Evolutionary conservation across 1,140 invertebrate genomes (phyloP), one percentile per base, ranked within the genome.

Genomic region (Pogonognathellus flavescens): DNA sequence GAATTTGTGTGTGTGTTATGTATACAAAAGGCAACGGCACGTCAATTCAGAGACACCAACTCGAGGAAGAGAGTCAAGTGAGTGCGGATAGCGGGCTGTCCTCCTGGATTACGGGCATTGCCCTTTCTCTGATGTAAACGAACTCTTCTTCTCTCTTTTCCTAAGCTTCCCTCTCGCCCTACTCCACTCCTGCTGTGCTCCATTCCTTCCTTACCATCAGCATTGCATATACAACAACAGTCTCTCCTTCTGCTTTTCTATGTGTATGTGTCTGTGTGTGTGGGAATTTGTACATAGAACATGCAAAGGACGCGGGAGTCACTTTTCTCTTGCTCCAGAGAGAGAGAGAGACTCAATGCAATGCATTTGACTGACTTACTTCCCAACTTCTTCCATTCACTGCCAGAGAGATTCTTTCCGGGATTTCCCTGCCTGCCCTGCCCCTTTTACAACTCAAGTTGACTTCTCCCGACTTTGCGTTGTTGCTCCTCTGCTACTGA

Each of bases 61-160:
- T 10, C 22, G 57, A 62, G 84, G 70, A 70, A 53, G 52, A 80
- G 70, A 50, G 70, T 76, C 41, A 50, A 76, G 31, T 41, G 70
- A 55, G 80, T 57, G 22, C 53, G 53, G 52, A 53, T 53, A 57
- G 80, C 53, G 53, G 80, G 80, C 50, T 81, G 80, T 22, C 50
- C 50, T 53, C 53, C 53, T 81, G 18, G 18, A 57, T 81, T 53
- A 66, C 50, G 80, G 80, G 50, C 50, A 81, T 57, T 55, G 80
- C 80, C 80, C 50, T 55, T 52, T 55, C 80, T 25, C 22, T 22
- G 52, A 81, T 81, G 80, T 81, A 81, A 81, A 81, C 80, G 80
- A 81, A 81, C 80, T 81, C 53, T 57, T 81, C 52, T 53, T 76
- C 41, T 3, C 25, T 76, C 70, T 25, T 13, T 41, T 66, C 62